These are phyloP conservation scores for Polypedilum vanderplanki DNA, from an alignment of 1,140 invertebrate species.

Conservation along the genomic window DNA sequence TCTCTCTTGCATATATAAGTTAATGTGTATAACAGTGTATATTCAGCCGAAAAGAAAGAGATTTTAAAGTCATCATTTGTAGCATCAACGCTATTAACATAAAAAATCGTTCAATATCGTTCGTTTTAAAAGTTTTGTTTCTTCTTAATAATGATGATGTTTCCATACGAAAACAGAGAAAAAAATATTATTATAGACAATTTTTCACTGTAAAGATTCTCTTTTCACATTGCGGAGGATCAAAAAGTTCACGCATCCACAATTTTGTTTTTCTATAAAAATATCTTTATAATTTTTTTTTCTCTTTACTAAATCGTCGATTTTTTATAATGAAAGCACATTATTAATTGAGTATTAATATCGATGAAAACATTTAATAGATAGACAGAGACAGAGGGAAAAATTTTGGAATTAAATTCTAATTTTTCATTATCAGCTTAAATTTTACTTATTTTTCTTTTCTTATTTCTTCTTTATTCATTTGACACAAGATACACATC, in stretches of 20 bases:
- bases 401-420: neutral
- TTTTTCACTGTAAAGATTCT: neutral
- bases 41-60: no score
- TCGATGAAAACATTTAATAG: neutral
- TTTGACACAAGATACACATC: no score
- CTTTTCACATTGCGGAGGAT: neutral
- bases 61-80: no score
- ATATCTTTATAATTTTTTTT: no score
- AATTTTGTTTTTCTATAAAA: no score
- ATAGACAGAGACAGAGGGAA: no score
- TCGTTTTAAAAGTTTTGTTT: neutral
- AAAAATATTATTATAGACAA: neutral
- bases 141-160: neutral
- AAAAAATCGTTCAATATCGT: conserved; percentile 13
- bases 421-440: conserved; percentile 21
- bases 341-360: conserved; percentile 29
- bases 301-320: neutral
- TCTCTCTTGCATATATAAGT: no score
- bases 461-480: no score
- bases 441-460: neutral
- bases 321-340: neutral
- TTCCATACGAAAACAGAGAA: neutral
- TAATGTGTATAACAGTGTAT: no score
- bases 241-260: neutral
- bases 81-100: neutral